Percentiles rank a stretch among this genome's conserved stretches.
These are phyloP conservation scores for Zeuzera pyrina DNA, from an alignment of 2,888 invertebrate genomes.

Conservation along the genomic window DNA sequence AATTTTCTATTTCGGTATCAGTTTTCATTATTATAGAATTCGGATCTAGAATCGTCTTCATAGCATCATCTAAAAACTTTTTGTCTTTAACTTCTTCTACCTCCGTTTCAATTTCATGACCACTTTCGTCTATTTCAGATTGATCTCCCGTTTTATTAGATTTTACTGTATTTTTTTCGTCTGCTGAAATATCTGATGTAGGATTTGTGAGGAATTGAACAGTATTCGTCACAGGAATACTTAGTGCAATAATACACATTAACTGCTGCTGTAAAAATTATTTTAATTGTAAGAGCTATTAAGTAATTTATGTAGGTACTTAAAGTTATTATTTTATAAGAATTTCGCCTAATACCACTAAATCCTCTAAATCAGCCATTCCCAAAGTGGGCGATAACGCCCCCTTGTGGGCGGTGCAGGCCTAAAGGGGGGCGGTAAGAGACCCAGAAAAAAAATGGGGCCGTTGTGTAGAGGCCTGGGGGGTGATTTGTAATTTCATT, in stretches of 20 bases:
- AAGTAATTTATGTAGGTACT: too few relatives aligned
- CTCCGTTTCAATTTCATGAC: conserved; percentile 51
- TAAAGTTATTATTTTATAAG: too few relatives aligned
- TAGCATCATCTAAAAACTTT: conserved; percentile 52
- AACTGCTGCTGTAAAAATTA: conserved; percentile 33
- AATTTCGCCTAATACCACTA: too few relatives aligned
- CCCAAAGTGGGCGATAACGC: too few relatives aligned
- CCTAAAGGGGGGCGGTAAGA: too few relatives aligned
- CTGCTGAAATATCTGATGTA: conserved; percentile 55
- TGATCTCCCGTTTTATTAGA: conserved; percentile 43
- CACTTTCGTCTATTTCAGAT: conserved; percentile 45
- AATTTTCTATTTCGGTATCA: conserved; percentile 36
- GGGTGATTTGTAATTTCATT: too few relatives aligned
- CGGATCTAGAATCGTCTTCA: conserved; percentile 53
- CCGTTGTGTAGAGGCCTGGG: too few relatives aligned
- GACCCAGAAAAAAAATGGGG: too few relatives aligned
- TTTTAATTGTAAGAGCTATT: too few relatives aligned
- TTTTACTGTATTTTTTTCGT: conserved; percentile 39
- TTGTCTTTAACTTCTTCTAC: conserved; percentile 50
- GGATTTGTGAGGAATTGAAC: conserved; percentile 45
- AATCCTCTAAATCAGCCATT: too few relatives aligned
- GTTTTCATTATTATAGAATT: conserved; percentile 33
- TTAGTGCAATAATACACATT: conserved; percentile 23
- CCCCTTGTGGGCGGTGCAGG: too few relatives aligned
- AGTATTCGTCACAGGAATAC: conserved; percentile 29